A percentile compares a stretch with the other conserved stretches of the same genome.
These are phyloP conservation scores for Pseudobourletiella spinata DNA, from an alignment of 1,140 invertebrate genomes.

Conservation along the genomic window DNA sequence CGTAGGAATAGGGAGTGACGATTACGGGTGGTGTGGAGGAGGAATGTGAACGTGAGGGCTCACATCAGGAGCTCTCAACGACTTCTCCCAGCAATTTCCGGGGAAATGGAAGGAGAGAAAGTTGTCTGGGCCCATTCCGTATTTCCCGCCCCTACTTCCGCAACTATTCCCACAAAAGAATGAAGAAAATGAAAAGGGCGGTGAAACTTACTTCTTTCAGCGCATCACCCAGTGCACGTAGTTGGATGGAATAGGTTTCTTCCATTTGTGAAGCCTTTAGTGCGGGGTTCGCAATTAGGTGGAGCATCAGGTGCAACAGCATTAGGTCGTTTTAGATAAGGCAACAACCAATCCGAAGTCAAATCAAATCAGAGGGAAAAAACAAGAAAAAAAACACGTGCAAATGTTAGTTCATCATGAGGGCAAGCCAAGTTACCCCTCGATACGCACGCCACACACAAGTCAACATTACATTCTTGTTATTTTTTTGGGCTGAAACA, in stretches of 20 bases:
- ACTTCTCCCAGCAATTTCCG: too few relatives aligned
- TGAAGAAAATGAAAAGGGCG: too few relatives aligned
- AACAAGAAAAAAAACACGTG: constrained; percentile 3
- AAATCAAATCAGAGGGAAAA: too few relatives aligned
- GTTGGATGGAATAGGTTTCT: constrained; percentile 33
- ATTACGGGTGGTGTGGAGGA: too few relatives aligned
- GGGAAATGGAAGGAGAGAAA: too few relatives aligned
- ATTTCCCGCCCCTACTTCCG: too few relatives aligned
- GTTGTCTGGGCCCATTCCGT: too few relatives aligned
- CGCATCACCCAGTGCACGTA: constrained; percentile 28
- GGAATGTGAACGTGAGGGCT: too few relatives aligned
- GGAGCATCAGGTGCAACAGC: not conserved
- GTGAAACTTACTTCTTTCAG: constrained; percentile 37
- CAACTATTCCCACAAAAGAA: too few relatives aligned
- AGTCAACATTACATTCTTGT: not conserved
- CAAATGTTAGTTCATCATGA: not conserved
- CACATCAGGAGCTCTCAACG: too few relatives aligned
- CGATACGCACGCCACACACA: not conserved
- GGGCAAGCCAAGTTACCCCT: not conserved
- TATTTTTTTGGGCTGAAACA: not conserved
- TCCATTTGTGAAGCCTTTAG: constrained; percentile 36
- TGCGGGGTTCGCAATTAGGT: not conserved
- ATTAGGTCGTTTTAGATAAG: not conserved
- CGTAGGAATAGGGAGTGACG: too few relatives aligned
- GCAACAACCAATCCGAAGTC: not conserved